phyloP scores from a whole-genome alignment of 2,797 vertebrate species.

The Botia kubotai region DNA sequence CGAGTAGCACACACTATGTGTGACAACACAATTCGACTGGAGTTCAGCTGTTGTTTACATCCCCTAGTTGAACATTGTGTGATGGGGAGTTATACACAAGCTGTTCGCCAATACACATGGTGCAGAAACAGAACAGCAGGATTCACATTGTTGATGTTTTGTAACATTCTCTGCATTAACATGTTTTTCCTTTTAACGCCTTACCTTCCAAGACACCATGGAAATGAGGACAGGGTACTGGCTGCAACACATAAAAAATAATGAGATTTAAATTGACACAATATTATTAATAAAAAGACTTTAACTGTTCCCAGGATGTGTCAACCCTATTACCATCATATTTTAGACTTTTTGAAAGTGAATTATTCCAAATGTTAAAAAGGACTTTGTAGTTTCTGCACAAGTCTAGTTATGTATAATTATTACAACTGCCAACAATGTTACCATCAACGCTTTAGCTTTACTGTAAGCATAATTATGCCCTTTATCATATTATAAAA shows the following conservation, averaged over 20 bases:
- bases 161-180: conserved; percentile 7
- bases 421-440: not conserved
- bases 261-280: too few relatives aligned
- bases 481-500: not conserved
- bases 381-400: too few relatives aligned
- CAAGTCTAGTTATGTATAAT: not conserved
- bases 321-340: too few relatives aligned
- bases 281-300: too few relatives aligned
- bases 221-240: not conserved
- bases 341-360: too few relatives aligned
- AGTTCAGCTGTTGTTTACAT: conserved; percentile 56
- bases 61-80: conserved; percentile 29
- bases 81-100: conserved; percentile 17
- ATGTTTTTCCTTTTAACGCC: conserved; percentile 1
- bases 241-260: too few relatives aligned
- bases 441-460: not conserved
- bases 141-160: conserved; percentile 13
- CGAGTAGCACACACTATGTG: conserved; percentile 1
- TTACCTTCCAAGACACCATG: not conserved
- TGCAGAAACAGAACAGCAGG: conserved; percentile 16
- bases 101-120: not conserved
- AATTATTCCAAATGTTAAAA: too few relatives aligned
- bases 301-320: too few relatives aligned
- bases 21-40: conserved; percentile 30
- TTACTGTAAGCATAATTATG: not conserved